Conservation (phyloP, 1,140 invertebrate genomes). For the Procambarus virginalis region DNA sequence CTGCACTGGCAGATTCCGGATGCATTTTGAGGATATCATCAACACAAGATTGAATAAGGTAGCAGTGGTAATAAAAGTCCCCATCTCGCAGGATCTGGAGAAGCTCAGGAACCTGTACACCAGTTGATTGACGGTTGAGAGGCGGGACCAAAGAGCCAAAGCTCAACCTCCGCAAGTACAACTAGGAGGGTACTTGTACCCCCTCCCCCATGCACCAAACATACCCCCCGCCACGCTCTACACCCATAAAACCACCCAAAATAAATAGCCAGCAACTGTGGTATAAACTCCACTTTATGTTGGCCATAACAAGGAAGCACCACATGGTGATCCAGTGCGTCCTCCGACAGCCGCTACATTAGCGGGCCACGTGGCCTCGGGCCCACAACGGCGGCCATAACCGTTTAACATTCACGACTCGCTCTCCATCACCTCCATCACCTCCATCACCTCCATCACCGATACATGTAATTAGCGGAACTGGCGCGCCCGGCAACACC, state of each 20-base stretch:
- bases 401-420: not conserved
- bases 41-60: no score
- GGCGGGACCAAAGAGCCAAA: no score
- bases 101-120: no score
- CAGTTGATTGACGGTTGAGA: no score
- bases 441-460: not conserved
- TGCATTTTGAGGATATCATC: no score
- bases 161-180: no score
- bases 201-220: no score
- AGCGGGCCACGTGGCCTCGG: not conserved
- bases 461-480: not conserved
- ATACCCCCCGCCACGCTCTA: no score
- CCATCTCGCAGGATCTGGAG: no score
- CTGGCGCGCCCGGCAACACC: not conserved
- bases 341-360: not conserved
- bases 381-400: not conserved
- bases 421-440: conserved; percentile 3
- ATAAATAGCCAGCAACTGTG: not conserved
- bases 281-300: not conserved
- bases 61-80: no score
- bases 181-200: no score
- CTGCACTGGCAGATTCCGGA: no score
- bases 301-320: not conserved
- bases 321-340: not conserved
- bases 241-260: not conserved